These are phyloP conservation scores for Clepsis dumicolana DNA, from an alignment of 2,888 invertebrate genomes.

Conservation along the genomic window DNA sequence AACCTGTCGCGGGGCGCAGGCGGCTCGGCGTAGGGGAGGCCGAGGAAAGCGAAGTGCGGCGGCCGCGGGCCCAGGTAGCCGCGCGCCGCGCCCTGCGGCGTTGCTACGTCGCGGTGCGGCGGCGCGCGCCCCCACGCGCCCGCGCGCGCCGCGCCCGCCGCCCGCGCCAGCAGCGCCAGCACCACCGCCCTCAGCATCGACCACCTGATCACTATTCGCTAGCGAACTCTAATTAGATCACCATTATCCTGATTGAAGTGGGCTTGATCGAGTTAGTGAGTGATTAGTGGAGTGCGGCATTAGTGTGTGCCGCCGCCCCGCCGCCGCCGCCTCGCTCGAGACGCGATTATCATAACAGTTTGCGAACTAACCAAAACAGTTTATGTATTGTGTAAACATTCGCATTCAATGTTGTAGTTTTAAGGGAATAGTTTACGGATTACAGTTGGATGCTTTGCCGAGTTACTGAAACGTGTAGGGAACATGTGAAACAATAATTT, in stretches of 20 bases:
- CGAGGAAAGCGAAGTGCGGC: conserved; percentile 74
- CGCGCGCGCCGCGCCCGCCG: conserved; percentile 44
- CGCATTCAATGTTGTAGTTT: conserved; percentile 21
- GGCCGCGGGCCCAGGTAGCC: conserved; percentile 66
- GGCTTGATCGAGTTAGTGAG: conserved; percentile 11
- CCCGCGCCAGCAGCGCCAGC: conserved; percentile 37
- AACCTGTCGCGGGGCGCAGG: conserved; percentile 64
- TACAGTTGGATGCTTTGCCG: conserved; percentile 7
- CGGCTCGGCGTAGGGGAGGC: conserved; percentile 74
- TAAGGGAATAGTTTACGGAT: conserved; percentile 27
- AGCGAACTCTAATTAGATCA: not conserved
- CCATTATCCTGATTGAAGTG: conserved; percentile 15
- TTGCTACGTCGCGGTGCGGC: conserved; percentile 64
- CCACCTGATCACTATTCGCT: conserved; percentile 23
- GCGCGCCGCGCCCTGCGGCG: conserved; percentile 69
- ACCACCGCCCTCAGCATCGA: conserved; percentile 41
- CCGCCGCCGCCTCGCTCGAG: not conserved
- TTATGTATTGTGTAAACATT: conserved; percentile 39
- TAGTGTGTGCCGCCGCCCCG: conserved; percentile 12
- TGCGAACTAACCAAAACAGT: conserved; percentile 45
- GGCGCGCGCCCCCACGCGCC: conserved; percentile 47
- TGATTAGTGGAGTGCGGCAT: conserved; percentile 12
- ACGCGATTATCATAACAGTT: conserved; percentile 48
- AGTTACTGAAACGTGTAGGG: conserved; percentile 3
- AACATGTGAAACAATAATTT: not conserved